Evolutionary conservation across 2,113 vertebrate species (phyloP).

Genomic region (Rhineura floridana): DNA sequence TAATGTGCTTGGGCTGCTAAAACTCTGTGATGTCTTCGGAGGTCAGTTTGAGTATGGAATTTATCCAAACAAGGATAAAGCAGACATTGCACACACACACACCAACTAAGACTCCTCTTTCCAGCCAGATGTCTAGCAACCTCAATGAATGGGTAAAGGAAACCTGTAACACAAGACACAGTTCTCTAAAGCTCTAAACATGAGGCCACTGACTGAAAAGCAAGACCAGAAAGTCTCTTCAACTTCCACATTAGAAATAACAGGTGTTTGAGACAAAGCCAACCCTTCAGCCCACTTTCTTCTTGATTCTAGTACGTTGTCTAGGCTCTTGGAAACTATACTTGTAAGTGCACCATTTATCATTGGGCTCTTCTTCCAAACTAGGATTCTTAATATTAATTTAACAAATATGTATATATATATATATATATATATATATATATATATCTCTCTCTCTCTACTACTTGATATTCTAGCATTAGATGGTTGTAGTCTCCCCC

Average conservation of each 20-base stretch:
- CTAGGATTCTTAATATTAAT: neutral
- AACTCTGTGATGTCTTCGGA: neutral
- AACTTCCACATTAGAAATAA: neutral
- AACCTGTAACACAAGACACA: neutral
- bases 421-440: too few species aligned
- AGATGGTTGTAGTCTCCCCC: neutral
- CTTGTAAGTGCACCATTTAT: neutral
- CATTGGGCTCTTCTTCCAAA: neutral
- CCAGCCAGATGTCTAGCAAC: neutral
- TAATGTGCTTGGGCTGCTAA: neutral
- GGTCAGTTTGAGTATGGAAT: neutral
- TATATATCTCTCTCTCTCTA: too few species aligned
- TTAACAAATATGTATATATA: slow-evolving; percentile 1
- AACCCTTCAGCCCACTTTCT: neutral
- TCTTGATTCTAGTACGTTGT: neutral
- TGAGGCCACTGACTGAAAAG: neutral
- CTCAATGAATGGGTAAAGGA: neutral
- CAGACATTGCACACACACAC: neutral
- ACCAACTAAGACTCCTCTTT: neutral
- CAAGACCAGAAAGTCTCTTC: neutral
- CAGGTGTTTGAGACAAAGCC: neutral
- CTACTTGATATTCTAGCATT: neutral
- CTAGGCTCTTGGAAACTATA: neutral
- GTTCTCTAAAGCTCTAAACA: neutral
- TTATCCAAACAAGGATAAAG: neutral